Evolutionary conservation across 2,113 vertebrate species (phyloP), one percentile per base, ranked within the genome.

Genomic region (Caloenas nicobarica): DNA sequence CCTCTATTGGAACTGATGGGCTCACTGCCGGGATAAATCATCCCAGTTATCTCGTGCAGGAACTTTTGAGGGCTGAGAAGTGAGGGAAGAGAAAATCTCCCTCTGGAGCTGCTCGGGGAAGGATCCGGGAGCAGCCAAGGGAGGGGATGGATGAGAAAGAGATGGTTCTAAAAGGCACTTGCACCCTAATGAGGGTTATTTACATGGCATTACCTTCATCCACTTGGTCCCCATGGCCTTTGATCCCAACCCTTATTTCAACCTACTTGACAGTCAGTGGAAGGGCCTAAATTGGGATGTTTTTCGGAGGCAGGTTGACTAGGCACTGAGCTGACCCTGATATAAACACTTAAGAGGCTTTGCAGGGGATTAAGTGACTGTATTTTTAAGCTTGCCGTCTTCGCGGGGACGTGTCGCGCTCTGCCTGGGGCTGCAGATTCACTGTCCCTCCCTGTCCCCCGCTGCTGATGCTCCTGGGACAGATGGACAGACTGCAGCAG

Each of bases 341-440:
- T 91, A 94, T 89, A 97, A 97, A 97, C 4, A 77, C 94, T 97
- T 97, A 97, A 98, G 98, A 97, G 97, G 98, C 97, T 98, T 98
- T 98, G 88, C 92, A 33, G 53, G 71, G 96, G 97, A 98, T 98
- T 98, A 98, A 97, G 89, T 77, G 88, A 57, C 96, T 96, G 91
- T 71, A 84, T 46, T 98, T 97, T 98, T 98, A 97, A 97, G 98
- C 97, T 96, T 74, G 81, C 90, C 89, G 88, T 70, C 46, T 91
- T 94, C 40, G 2, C 62, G 88, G 93, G 66, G 93, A 94, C 50
- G 65, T 51, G 82, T 78, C 11, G 1, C 6, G 6, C 42, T 44
- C 42, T 44, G 42, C 42, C 42, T 44, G 42, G 42, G 42, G 5
- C 87, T 68, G 58, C 11, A 26, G 56, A 3, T 36, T 64, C 5